phyloP scores from a whole-genome alignment of 1,140 invertebrate genomes.

The Drosophila biarmipes region DNA sequence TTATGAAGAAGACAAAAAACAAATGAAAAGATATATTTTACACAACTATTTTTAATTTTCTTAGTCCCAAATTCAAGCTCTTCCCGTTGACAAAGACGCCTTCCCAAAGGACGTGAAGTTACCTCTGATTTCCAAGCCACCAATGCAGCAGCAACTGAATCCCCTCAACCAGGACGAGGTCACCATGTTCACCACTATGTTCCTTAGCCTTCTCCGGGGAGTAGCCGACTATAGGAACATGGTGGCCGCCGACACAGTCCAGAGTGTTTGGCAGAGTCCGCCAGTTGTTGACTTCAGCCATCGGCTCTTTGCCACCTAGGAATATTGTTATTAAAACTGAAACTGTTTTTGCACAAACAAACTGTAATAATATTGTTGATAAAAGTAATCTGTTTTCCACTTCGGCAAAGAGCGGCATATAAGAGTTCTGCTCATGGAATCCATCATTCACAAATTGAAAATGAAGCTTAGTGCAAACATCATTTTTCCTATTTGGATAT shows the following conservation, averaged over 20 bases:
- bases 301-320: constrained; percentile 52
- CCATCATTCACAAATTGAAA: not conserved
- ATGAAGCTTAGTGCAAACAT: not conserved
- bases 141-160: constrained; percentile 28
- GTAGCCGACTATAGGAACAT: constrained; percentile 60
- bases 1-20: too few relatives aligned
- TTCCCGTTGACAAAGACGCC: constrained; percentile 25
- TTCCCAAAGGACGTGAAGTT: constrained; percentile 14
- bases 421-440: not conserved
- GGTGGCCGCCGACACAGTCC: constrained; percentile 58
- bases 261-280: constrained; percentile 72
- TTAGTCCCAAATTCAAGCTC: constrained; percentile 11
- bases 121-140: constrained; percentile 34
- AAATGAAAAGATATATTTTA: too few relatives aligned
- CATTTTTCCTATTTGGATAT: not conserved
- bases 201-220: constrained; percentile 56
- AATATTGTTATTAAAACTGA: not conserved
- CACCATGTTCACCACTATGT: constrained; percentile 61
- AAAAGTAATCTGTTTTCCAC: constrained; percentile 14
- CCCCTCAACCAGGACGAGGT: constrained; percentile 58
- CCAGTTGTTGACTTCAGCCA: constrained; percentile 62
- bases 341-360: constrained; percentile 14
- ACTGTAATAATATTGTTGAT: constrained; percentile 4
- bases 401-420: not conserved
- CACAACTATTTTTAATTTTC: not conserved